Conservation (phyloP, 2,797 vertebrate genomes). For the Etheostoma nigrum region DNA sequence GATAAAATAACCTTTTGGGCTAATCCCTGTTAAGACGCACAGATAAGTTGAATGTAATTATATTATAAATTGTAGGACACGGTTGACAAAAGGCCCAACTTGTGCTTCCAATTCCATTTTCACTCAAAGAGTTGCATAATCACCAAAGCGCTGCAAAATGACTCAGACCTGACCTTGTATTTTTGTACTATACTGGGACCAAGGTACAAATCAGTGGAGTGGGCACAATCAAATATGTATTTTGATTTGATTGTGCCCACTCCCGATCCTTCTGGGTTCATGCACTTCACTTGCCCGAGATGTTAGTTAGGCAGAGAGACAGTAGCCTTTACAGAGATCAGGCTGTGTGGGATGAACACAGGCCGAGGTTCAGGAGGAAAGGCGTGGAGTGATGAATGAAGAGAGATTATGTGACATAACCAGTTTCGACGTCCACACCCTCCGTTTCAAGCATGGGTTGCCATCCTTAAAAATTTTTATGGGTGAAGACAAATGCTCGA, state of each 20-base stretch:
- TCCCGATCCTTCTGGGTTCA: background rate
- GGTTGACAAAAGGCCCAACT: background rate
- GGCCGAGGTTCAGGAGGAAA: conserved; percentile 64
- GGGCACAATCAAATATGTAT: too few relatives aligned
- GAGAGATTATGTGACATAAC: conserved; percentile 79
- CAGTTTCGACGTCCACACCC: conserved; percentile 77
- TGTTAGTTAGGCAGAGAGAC: conserved; percentile 11
- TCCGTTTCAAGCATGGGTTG: conserved; percentile 40
- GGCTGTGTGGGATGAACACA: conserved; percentile 60
- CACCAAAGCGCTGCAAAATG: background rate
- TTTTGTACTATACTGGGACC: background rate
- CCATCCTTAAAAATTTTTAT: conserved; percentile 60
- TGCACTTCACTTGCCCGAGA: background rate
- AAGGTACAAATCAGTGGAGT: background rate
- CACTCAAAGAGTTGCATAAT: background rate
- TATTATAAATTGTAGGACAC: background rate
- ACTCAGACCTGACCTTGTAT: background rate
- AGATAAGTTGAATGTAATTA: background rate
- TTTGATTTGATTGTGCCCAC: conserved; percentile 3
- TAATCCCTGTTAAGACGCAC: background rate
- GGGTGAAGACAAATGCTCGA: background rate
- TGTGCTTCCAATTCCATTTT: background rate
- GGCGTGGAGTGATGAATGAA: conserved; percentile 73
- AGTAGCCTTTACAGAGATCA: conserved; percentile 32
- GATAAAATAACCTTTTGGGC: background rate